Conservation (phyloP, 1,140 invertebrate species). For the Sipha flava region DNA sequence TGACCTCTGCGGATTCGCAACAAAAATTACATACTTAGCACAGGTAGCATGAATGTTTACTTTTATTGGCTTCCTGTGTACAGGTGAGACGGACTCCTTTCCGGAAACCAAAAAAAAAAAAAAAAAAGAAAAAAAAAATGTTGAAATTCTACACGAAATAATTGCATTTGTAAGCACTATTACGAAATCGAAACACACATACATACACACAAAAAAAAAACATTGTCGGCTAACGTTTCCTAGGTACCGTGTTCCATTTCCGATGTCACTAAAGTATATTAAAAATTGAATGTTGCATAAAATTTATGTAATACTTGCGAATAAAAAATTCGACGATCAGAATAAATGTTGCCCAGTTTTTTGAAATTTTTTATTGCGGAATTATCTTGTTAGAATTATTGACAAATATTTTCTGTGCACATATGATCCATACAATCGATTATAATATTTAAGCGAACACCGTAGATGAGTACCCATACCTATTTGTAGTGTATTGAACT, state of each 20-base stretch:
- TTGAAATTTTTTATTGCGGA: too few species aligned
- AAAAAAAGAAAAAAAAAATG: slow-evolving; percentile 14
- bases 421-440: too few species aligned
- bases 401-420: too few species aligned
- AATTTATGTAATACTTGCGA: neutral
- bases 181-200: slow-evolving; percentile 1
- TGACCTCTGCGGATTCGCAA: neutral
- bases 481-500: neutral
- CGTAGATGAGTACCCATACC: neutral
- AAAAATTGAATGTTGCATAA: neutral
- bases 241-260: neutral
- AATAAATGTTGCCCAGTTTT: too few species aligned
- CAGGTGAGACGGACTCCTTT: slow-evolving; percentile 19
- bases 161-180: slow-evolving; percentile 13
- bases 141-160: slow-evolving; percentile 28
- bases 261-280: neutral
- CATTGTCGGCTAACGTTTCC: neutral
- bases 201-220: slow-evolving; percentile 4
- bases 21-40: neutral
- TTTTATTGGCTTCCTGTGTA: slow-evolving; percentile 20
- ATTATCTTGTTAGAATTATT: too few species aligned
- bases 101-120: slow-evolving; percentile 8
- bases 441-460: too few species aligned
- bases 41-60: neutral
- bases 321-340: neutral